These are phyloP conservation scores for Enteromius afrohamiltoni DNA, from an alignment of 2,797 vertebrate genomes.

Conservation along the genomic window DNA sequence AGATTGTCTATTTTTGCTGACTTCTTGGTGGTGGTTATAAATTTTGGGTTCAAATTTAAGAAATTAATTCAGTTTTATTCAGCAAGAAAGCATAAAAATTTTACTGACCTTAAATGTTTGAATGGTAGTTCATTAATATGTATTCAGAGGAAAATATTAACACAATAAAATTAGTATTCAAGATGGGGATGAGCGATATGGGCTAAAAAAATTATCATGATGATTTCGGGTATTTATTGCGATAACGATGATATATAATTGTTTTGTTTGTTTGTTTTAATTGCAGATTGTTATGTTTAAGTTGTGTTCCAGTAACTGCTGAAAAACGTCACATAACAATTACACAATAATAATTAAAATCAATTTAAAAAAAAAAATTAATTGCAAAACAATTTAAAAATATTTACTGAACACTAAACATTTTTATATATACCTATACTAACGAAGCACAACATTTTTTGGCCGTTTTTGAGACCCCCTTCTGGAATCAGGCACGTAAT, in stretches of 20 bases:
- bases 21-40: background rate
- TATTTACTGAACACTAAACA: no score
- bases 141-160: background rate
- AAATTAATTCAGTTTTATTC: background rate
- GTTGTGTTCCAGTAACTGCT: slow-evolving; percentile 5
- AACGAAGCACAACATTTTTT: no score
- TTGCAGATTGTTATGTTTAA: background rate
- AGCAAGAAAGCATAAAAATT: background rate
- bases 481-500: no score
- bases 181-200: background rate
- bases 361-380: no score
- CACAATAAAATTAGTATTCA: background rate
- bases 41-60: background rate
- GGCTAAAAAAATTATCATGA: background rate
- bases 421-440: no score
- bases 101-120: background rate
- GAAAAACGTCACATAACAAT: background rate
- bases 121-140: background rate
- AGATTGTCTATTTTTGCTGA: background rate
- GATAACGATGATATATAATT: no score
- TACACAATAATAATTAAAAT: background rate
- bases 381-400: no score
- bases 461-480: no score
- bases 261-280: no score
- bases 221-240: no score